These are phyloP conservation scores for Sesamia inferens DNA, from an alignment of 2,888 invertebrate species.

Conservation along the genomic window DNA sequence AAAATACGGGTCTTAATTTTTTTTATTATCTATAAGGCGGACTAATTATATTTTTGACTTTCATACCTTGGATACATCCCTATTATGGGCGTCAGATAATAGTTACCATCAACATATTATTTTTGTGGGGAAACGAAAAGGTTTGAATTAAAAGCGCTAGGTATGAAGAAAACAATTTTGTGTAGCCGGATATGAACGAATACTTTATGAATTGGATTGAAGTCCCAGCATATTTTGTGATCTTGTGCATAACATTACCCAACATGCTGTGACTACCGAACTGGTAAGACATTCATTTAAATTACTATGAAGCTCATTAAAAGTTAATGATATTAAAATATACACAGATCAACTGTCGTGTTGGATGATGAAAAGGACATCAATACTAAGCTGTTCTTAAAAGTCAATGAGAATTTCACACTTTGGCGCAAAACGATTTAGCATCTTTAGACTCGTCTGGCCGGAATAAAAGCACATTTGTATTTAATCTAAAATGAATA, in stretches of 20 bases:
- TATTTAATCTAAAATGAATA: slow-evolving; percentile 2
- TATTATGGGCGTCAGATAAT: neutral
- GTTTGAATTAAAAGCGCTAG: neutral
- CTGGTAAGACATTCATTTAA: slow-evolving; percentile 2
- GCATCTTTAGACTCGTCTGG: neutral
- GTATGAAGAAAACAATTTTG: too few relatives aligned
- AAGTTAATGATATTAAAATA: slow-evolving; percentile 36
- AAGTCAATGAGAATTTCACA: slow-evolving; percentile 29
- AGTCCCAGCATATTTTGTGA: slow-evolving; percentile 21
- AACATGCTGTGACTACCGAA: neutral
- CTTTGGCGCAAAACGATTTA: slow-evolving; percentile 10
- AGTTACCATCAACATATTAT: neutral
- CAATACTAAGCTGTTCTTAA: slow-evolving; percentile 13
- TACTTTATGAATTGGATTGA: too few relatives aligned
- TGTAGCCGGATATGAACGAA: neutral
- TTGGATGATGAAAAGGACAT: slow-evolving; percentile 24
- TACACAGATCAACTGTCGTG: slow-evolving; percentile 6
- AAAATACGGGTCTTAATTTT: too few relatives aligned
- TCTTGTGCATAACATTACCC: slow-evolving; percentile 31
- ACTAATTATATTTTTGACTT: too few relatives aligned
- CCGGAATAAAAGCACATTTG: slow-evolving; percentile 5
- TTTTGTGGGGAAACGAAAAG: neutral
- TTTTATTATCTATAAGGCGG: too few relatives aligned
- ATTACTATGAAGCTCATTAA: slow-evolving; percentile 36
- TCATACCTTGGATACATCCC: too few relatives aligned